Conservation (phyloP, 2,797 vertebrate species). For the Sardinella longiceps region DNA sequence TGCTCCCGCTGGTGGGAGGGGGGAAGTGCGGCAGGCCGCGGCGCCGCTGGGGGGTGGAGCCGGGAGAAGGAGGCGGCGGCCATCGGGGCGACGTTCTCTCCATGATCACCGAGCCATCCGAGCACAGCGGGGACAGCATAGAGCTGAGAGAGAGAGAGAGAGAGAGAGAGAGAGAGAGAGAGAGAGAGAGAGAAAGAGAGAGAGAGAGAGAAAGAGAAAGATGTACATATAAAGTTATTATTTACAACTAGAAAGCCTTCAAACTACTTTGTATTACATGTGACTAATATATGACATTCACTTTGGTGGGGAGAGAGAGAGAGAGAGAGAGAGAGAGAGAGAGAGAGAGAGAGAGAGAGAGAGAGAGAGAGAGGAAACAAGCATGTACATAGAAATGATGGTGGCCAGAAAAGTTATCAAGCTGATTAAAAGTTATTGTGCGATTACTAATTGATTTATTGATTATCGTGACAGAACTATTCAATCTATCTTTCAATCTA, state of each 20-base stretch:
- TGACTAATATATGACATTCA: too few relatives aligned
- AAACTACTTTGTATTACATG: too few relatives aligned
- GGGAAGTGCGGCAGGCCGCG: slow-evolving; percentile 57
- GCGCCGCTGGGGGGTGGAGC: neutral
- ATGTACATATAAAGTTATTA: neutral
- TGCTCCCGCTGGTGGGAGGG: slow-evolving; percentile 69
- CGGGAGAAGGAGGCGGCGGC: slow-evolving; percentile 35
- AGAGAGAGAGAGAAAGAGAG: neutral
- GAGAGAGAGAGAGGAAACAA: too few relatives aligned
- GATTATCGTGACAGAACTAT: too few relatives aligned
- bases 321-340: neutral
- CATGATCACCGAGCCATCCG: slow-evolving; percentile 59
- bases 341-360: too few relatives aligned
- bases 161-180: neutral
- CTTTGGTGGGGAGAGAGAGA: neutral
- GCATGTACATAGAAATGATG: too few relatives aligned
- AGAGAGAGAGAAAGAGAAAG: neutral
- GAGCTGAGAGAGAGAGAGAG: slow-evolving; percentile 56
- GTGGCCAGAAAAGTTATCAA: too few relatives aligned
- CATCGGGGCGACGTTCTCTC: slow-evolving; percentile 56
- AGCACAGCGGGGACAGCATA: slow-evolving; percentile 72
- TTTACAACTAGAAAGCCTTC: neutral
- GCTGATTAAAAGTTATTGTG: too few relatives aligned
- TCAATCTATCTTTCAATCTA: too few relatives aligned
- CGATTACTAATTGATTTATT: too few relatives aligned